Evolutionary conservation across 2,797 vertebrate genomes (phyloP).

Genomic region (Okamejei kenojei): DNA sequence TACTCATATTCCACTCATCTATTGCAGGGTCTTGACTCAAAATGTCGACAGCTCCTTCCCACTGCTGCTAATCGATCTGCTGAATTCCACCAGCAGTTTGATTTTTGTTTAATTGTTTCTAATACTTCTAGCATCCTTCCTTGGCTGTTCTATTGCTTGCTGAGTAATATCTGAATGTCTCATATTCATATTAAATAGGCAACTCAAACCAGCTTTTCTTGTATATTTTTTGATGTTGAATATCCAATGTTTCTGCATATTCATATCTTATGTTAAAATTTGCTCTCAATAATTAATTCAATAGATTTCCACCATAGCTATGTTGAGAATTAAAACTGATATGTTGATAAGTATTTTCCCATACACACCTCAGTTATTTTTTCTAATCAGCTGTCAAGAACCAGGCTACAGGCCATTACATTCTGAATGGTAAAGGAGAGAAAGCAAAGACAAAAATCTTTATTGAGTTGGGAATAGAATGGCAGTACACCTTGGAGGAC

Average conservation of each 20-base stretch:
- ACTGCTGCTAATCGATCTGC: too few relatives aligned
- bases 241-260: background rate
- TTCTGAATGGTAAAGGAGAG: conserved; percentile 88
- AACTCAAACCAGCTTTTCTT: background rate
- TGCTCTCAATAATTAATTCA: background rate
- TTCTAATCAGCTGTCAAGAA: conserved; percentile 82
- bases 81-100: too few relatives aligned
- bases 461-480: conserved; percentile 89
- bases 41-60: too few relatives aligned
- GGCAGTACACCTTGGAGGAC: conserved; percentile 83
- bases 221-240: background rate
- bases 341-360: background rate
- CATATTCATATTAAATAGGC: background rate
- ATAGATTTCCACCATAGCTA: background rate
- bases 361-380: background rate
- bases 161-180: background rate
- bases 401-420: conserved; percentile 92
- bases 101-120: too few relatives aligned
- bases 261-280: background rate
- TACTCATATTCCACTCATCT: background rate
- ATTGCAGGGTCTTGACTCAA: background rate
- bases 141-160: background rate
- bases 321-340: background rate
- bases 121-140: background rate
- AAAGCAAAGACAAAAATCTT: conserved; percentile 76